Evolutionary conservation across 2,113 vertebrate species (phyloP), one percentile per base, ranked within the genome.

Genomic region (Channa argus): DNA sequence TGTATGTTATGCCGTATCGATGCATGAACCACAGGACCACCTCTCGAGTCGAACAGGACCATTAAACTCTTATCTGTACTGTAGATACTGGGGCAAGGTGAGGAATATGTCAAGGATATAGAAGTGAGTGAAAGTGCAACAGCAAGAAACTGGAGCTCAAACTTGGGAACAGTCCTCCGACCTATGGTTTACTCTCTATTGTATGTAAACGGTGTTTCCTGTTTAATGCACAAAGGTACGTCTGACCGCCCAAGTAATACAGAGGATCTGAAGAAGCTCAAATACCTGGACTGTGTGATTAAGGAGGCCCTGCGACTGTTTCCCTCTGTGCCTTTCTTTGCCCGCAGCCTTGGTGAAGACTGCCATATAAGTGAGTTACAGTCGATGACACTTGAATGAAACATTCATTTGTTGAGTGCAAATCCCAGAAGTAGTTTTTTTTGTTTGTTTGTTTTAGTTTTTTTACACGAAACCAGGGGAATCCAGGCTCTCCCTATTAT

Each of bases 261-360:
- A 1, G 97, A 98, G 0, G 96, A 99, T 82, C 88, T 98, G 86
- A 98, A 96, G 93, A 93, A 95, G 67, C 95, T 99, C 10, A 94
- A 84, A 4, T 99, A 98, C 73, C 92, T 99, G 82, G 97, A 96
- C 3, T 97, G 96, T 86, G 96, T 97, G 75, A 92, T 98, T 80
- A 99, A 99, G 85, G 98, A 99, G 91, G 82, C 94, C 4, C 95
- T 99, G 76, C 94, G 97, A 1, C 65, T 99, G 59, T 99, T 93
- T 54, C 98, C 97, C 33, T 95, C 98, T 0, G 98, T 99, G 77
- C 98, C 97, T 0, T 78, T 96, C n/a, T 96, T 99, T 70, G 96
- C 88, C 13, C 96, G 96, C n/a, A 88, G 14, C 67, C 80, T 97
- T 60, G 93, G 77, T 49, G 95, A 96, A 68, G 96, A 97, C 60